phyloP scores from a whole-genome alignment of 2,888 invertebrate species.

The Limnephilus lunatus region DNA sequence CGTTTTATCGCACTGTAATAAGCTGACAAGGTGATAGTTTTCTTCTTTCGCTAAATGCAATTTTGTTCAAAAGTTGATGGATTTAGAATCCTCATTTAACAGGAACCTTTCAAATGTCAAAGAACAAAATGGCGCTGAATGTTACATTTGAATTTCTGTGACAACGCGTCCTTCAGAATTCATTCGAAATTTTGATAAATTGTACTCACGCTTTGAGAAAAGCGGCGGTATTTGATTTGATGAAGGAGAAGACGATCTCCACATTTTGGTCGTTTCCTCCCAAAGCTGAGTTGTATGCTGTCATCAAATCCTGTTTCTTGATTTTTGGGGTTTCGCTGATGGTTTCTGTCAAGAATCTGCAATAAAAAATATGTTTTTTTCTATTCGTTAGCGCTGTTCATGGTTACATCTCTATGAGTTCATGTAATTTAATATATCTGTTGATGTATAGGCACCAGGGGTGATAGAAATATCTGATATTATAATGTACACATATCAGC shows the following conservation, averaged over 20 bases:
- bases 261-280: conserved; percentile 76
- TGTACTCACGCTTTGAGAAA: conserved; percentile 72
- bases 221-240: conserved; percentile 72
- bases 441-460: not conserved
- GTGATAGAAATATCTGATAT: not conserved
- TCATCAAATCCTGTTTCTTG: conserved; percentile 73
- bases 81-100: too few relatives aligned
- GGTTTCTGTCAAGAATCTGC: conserved; percentile 61
- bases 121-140: too few relatives aligned
- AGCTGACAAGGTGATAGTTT: too few relatives aligned
- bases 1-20: too few relatives aligned
- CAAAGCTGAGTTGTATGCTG: conserved; percentile 75
- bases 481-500: not conserved
- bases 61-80: too few relatives aligned
- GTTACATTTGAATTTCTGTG: too few relatives aligned
- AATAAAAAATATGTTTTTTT: conserved; percentile 1
- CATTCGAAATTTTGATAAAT: not conserved
- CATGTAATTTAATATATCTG: not conserved
- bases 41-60: too few relatives aligned
- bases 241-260: conserved; percentile 75
- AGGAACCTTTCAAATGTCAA: too few relatives aligned
- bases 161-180: too few relatives aligned
- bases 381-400: not conserved
- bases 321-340: conserved; percentile 67
- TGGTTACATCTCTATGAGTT: not conserved